A percentile compares a stretch with the other conserved stretches of the same genome.
phyloP scores from a whole-genome alignment of 2,888 invertebrate species.

The Steinernema carpocapsae region DNA sequence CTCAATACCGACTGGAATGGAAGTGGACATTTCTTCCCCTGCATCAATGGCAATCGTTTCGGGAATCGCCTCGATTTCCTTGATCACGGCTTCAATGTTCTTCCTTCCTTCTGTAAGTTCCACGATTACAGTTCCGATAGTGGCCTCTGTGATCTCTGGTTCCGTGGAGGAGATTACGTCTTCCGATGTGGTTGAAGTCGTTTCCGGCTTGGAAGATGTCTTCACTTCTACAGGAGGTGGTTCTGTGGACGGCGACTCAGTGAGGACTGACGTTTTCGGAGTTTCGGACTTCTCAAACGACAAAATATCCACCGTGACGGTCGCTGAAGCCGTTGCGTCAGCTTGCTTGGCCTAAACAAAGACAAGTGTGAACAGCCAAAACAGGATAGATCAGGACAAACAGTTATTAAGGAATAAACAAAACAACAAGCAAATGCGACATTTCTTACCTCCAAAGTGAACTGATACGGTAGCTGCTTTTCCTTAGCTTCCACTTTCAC shows the following conservation, averaged over 20 bases:
- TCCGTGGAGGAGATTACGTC: not conserved
- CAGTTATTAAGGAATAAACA: not conserved
- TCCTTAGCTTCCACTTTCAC: conserved; percentile 42
- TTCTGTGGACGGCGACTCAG: not conserved
- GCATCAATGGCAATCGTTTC: not conserved
- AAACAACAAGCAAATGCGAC: not conserved
- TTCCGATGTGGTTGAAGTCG: not conserved
- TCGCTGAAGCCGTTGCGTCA: conserved; percentile 36
- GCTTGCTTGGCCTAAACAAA: conserved; percentile 43
- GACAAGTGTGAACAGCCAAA: too few relatives aligned
- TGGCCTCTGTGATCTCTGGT: not conserved
- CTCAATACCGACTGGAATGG: not conserved
- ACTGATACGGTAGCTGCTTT: conserved; percentile 26
- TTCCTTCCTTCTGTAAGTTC: not conserved
- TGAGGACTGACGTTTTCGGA: not conserved
- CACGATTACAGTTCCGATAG: not conserved
- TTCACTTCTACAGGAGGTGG: not conserved
- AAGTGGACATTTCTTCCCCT: not conserved
- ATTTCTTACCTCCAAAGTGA: not conserved
- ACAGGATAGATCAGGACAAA: conserved; percentile 25
- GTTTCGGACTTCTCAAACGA: conserved; percentile 39
- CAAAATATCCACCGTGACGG: conserved; percentile 51
- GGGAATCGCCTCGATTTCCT: not conserved
- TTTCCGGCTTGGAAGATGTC: not conserved
- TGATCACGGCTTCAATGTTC: not conserved